These are phyloP conservation scores for Pluvianellus socialis DNA, from an alignment of 2,113 vertebrate genomes.

Conservation along the genomic window DNA sequence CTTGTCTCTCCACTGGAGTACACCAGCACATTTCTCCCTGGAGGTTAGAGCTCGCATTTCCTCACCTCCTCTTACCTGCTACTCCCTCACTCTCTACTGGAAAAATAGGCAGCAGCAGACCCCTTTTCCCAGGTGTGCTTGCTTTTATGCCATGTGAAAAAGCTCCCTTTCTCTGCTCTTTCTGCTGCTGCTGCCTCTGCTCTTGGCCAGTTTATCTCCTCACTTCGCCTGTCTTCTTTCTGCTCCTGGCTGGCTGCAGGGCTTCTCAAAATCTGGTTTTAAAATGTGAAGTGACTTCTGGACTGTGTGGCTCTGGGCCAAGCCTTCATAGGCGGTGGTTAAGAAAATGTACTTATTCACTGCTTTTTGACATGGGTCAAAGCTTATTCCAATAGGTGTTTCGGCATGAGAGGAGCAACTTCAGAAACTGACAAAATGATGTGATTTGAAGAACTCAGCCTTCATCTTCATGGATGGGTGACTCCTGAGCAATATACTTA, in stretches of 20 bases:
- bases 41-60: neutral
- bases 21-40: neutral
- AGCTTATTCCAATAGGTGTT: neutral
- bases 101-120: neutral
- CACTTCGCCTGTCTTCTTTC: neutral
- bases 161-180: neutral
- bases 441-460: neutral
- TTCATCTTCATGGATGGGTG: neutral
- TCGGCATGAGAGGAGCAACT: neutral
- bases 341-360: neutral
- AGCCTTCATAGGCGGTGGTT: neutral
- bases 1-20: neutral
- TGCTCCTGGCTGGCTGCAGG: neutral
- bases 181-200: neutral
- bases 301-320: neutral
- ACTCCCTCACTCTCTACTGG: neutral
- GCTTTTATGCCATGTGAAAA: neutral
- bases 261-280: conserved; percentile 23
- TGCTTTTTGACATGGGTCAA: neutral
- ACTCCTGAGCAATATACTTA: neutral
- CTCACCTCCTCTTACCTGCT: neutral
- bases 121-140: neutral
- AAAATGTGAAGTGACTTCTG: conserved; percentile 15
- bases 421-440: neutral
- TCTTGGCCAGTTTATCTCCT: neutral